These are phyloP conservation scores for Chalcosyrphus nemorum DNA, from an alignment of 2,888 invertebrate species.

Conservation along the genomic window DNA sequence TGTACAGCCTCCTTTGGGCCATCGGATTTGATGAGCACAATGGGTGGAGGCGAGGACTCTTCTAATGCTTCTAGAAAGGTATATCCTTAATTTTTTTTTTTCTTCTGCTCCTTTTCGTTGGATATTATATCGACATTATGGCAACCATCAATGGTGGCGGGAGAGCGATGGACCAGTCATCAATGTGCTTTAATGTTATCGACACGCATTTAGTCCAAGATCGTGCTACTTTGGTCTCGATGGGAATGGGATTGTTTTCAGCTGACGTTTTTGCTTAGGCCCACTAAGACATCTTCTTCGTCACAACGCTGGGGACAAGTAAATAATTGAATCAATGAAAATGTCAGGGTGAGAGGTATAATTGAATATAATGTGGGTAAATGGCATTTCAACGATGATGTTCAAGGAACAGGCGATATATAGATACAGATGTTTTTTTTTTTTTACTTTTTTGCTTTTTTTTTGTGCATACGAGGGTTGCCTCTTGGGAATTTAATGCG, in stretches of 20 bases:
- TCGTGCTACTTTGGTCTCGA: conserved; percentile 21
- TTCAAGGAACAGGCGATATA: background rate
- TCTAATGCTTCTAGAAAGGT: background rate
- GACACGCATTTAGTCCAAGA: conserved; percentile 47
- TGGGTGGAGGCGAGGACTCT: conserved; percentile 5
- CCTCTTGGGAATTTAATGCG: background rate
- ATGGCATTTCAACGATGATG: conserved; percentile 18
- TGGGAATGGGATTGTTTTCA: background rate
- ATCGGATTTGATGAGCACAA: background rate
- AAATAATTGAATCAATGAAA: conserved; percentile 62
- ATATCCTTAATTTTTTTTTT: conserved; percentile 2
- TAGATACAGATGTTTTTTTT: background rate
- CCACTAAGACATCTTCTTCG: background rate
- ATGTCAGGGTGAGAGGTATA: conserved; percentile 28
- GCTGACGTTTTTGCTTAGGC: background rate
- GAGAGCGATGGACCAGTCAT: conserved; percentile 9
- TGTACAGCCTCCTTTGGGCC: background rate
- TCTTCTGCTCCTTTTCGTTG: background rate
- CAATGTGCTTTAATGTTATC: conserved; percentile 37
- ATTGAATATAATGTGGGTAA: conserved; percentile 57
- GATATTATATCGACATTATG: conserved; percentile 1
- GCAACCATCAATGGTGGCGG: background rate
- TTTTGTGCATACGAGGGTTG: background rate
- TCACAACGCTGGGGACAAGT: conserved; percentile 21
- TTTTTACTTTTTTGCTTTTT: background rate